A percentile compares a stretch with the other conserved stretches of the same genome.
Evolutionary conservation across 92 coral and sea anemone genomes (phyloP).

Genomic region (Actinernus sp.): DNA sequence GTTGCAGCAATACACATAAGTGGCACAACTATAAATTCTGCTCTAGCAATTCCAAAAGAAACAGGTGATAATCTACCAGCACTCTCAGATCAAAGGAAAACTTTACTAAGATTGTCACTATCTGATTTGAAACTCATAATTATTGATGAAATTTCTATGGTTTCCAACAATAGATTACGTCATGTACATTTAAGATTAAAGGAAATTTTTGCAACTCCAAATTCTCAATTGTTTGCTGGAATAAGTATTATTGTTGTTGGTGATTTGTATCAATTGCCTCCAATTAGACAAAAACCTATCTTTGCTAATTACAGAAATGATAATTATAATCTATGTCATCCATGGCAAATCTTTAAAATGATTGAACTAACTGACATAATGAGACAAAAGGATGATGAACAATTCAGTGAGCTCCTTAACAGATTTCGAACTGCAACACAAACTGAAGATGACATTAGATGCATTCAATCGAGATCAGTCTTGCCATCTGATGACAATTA

Average conservation of each 20-base stretch:
- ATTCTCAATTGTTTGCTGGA: slow-evolving; percentile 59
- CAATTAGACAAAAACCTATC: slow-evolving; percentile 42
- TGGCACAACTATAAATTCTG: slow-evolving; percentile 36
- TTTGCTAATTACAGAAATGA: slow-evolving; percentile 55
- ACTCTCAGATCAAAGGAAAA: slow-evolving; percentile 63
- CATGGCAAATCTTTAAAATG: slow-evolving; percentile 57
- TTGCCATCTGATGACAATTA: slow-evolving; percentile 20
- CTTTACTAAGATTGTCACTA: slow-evolving; percentile 19
- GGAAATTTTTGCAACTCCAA: slow-evolving; percentile 57
- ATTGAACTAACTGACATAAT: slow-evolving; percentile 63
- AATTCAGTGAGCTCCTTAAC: slow-evolving; percentile 68
- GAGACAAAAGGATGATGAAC: slow-evolving; percentile 71
- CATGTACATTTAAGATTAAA: slow-evolving; percentile 65
- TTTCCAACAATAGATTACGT: slow-evolving; percentile 52
- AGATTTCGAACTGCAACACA: slow-evolving; percentile 64
- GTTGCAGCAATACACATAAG: slow-evolving; percentile 57
- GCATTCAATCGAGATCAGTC: slow-evolving; percentile 45
- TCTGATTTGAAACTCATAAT: slow-evolving; percentile 50
- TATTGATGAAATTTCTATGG: slow-evolving; percentile 64
- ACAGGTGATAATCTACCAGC: slow-evolving; percentile 51
- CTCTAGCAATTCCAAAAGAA: slow-evolving; percentile 20
- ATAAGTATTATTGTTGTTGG: slow-evolving; percentile 55
- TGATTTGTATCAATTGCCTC: slow-evolving; percentile 60
- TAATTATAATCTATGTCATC: slow-evolving; percentile 35
- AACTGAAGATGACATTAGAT: slow-evolving; percentile 51